Percentiles rank a stretch among this genome's conserved stretches.
These are phyloP conservation scores for Drosophila atripex DNA, from an alignment of 2,888 invertebrate species.

Conservation along the genomic window DNA sequence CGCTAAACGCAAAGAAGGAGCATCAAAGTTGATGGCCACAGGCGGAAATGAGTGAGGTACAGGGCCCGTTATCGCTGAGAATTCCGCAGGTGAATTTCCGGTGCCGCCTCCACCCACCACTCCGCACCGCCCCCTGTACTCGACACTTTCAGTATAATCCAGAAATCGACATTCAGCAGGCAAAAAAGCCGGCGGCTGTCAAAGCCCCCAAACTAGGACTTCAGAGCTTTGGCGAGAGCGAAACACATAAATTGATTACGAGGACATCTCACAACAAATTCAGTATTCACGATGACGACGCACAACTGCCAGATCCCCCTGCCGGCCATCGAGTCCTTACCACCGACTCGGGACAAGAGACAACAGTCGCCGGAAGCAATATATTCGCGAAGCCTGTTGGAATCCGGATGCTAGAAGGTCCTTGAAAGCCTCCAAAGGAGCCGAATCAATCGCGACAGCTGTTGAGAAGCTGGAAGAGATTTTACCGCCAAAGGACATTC, in stretches of 20 bases:
- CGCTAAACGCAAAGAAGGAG: conserved; percentile 15
- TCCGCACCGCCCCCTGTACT: neutral
- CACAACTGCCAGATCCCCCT: conserved; percentile 1
- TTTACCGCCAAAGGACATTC: conserved; percentile 6
- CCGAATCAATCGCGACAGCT: conserved; percentile 41
- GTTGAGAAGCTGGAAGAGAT: conserved; percentile 15
- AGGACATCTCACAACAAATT: conserved; percentile 76
- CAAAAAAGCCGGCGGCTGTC: conserved; percentile 14
- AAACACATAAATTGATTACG: conserved; percentile 74
- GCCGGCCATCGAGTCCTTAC: neutral
- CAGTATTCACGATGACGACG: conserved; percentile 61
- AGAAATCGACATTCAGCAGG: conserved; percentile 1
- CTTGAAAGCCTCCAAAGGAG: neutral
- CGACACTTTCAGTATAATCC: neutral
- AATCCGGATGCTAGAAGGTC: conserved; percentile 5
- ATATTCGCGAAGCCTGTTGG: conserved; percentile 5
- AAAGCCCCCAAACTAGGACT: conserved; percentile 1
- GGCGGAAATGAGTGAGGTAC: conserved; percentile 40
- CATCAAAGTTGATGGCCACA: conserved; percentile 42
- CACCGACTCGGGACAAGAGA: conserved; percentile 43
- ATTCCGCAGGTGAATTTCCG: conserved; percentile 62
- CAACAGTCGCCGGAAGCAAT: conserved; percentile 61
- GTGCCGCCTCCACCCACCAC: neutral
- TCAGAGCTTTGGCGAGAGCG: conserved; percentile 36
- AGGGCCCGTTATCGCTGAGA: conserved; percentile 36